Evolutionary conservation across 2,888 invertebrate species (phyloP), one percentile per base, ranked within the genome.

Genomic region (Drosophila phalerata): DNA sequence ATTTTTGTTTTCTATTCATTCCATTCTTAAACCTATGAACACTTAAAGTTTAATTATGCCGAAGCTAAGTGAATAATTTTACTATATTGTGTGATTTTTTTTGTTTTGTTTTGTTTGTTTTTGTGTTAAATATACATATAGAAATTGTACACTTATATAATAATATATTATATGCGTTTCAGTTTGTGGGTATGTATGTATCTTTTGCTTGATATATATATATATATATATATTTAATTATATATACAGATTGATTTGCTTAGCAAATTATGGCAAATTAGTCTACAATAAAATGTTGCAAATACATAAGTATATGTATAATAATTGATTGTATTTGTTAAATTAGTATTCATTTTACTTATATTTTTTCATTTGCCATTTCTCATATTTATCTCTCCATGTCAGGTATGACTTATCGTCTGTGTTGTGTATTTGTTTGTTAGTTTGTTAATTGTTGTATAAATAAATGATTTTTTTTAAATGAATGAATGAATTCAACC

Each of bases 181-280:
- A 78, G 45, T 70, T 28, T 48, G 28, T 61, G 19, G 60, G 17
- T 62, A 9, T 55, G 22, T 66, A 13, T 51, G 22, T 43, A 43
- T 43, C 19, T 25, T 40, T 40, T 30, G 28, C 28, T 53, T 42
- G 17, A 30, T 52, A 28, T 11, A 22, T 55, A 10, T 32, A 32
- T 56, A 11, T 37, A 37, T 10, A 19, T 28, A 6, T 32, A 22
- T 38, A 30, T 47, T 37, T 52, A 60, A 56, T 38, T 79, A 65
- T 72, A 69, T 75, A 66, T 66, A 79, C 65, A 69, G 52, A 63
- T 77, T 79, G 67, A 85, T 86, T 90, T 90, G 90, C 84, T 90
- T 78, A 88, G 88, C 88, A 89, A 89, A 89, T 88, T 89, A 88
- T 88, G 88, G 88, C 88, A 88, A 73, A 76, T 79, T 74, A 86